Conservation (phyloP, 2,113 vertebrate species). For the Strix uralensis region DNA sequence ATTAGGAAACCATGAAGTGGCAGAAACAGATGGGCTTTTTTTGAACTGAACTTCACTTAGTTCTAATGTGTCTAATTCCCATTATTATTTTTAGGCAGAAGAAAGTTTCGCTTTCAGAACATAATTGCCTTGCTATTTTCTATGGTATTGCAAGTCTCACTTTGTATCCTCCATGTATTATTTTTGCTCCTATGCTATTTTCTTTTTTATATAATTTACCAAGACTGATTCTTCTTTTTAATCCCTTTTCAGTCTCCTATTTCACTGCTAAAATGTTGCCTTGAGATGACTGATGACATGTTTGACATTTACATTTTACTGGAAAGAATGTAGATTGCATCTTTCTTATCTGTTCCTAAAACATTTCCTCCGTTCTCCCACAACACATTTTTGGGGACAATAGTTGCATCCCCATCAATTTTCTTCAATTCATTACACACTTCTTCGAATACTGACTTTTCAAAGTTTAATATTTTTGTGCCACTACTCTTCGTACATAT, state of each 20-base stretch:
- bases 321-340: slow-evolving; percentile 46
- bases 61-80: not conserved
- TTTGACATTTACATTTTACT: slow-evolving; percentile 61
- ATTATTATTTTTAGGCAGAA: slow-evolving; percentile 13
- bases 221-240: slow-evolving; percentile 29
- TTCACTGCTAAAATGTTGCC: slow-evolving; percentile 27
- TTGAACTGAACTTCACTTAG: not conserved
- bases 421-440: slow-evolving; percentile 66
- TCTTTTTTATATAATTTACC: not conserved
- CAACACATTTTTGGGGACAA: slow-evolving; percentile 28
- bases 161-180: not conserved
- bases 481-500: slow-evolving; percentile 35
- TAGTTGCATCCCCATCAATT: slow-evolving; percentile 47
- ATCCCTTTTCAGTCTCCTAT: slow-evolving; percentile 40
- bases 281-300: slow-evolving; percentile 32
- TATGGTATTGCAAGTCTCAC: not conserved
- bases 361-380: not conserved
- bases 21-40: not conserved
- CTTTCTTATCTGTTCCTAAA: slow-evolving; percentile 23
- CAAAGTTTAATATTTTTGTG: slow-evolving; percentile 64
- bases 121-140: not conserved
- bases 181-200: not conserved
- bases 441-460: slow-evolving; percentile 50
- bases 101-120: not conserved
- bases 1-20: not conserved